Evolutionary conservation across 2,113 vertebrate species (phyloP), one percentile per base, ranked within the genome.

Genomic region (human (Homo sapiens)): DNA sequence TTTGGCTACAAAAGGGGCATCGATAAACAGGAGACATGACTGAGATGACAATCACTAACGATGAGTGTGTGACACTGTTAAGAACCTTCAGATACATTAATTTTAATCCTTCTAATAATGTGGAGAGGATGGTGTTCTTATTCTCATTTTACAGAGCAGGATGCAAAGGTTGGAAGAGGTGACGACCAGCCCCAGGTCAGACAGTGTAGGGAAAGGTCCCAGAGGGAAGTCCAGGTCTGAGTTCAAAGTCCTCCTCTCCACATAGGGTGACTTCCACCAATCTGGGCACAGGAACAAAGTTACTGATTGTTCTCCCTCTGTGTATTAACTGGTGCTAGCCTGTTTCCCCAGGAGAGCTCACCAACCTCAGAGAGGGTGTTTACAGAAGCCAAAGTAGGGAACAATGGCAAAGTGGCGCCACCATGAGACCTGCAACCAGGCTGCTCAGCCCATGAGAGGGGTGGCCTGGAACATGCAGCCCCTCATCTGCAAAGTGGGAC

Each of bases 1-100:
- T 40, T 78, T 72, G 90, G 85, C 97, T 98, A 6, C 80, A 3
- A 84, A 48, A 93, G 52, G 27, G 89, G 1, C 43, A 79, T 32
- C 70, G 16, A 22, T 5, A 48, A n/a, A 92, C 7, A 59, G 18
- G 55, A 18, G 40, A 59, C 13, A 14, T 25, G 30, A 85, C 3
- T n/a, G 14, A 27, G 7, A 72, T 6, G 16, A 14, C 13, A 9
- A 25, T 5, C 52, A 14, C 32, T 16, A 38, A 68, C 0, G 2
- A 30, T 0, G 50, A 10, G 22, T 5, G 0, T 23, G 22, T 2
- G 27, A 57, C 32, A 17, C 20, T 55, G 14, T 61, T 43, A 35
- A n/a, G 7, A 50, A 13, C 20, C 13, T 30, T 50, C 43, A 8
- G 43, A 23, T 55, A 55, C 18, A 57, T 32, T 66, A 3, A 20